Conservation (phyloP, 2,888 invertebrate genomes). For the Sesamia inferens region DNA sequence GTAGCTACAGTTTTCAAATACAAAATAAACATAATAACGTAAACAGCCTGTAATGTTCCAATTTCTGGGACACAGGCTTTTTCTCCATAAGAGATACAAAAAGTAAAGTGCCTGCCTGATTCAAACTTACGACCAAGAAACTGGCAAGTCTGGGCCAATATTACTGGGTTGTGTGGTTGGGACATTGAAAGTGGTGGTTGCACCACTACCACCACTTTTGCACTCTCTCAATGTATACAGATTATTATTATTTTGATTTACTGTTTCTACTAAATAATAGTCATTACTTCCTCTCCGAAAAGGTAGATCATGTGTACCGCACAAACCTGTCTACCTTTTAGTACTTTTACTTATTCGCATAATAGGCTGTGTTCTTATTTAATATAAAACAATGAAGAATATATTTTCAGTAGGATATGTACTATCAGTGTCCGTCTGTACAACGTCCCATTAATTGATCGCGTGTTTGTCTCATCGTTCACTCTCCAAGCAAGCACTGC, state of each 20-base stretch:
- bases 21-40: neutral
- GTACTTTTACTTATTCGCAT: neutral
- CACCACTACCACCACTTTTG: neutral
- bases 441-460: constrained; percentile 68
- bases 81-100: neutral
- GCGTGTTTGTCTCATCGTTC: constrained; percentile 68
- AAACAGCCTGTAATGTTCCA: neutral
- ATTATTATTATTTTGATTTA: neutral
- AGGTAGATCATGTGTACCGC: neutral
- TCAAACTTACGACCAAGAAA: neutral
- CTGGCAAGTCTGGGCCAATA: neutral
- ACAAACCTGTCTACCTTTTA: neutral
- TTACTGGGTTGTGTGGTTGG: neutral
- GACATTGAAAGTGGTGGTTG: no score
- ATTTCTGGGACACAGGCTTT: neutral
- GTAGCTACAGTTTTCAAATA: neutral
- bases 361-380: constrained; percentile 19
- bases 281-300: neutral
- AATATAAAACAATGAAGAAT: constrained; percentile 24
- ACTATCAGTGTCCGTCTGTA: constrained; percentile 41
- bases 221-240: neutral
- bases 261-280: neutral
- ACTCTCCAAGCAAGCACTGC: constrained; percentile 72
- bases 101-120: neutral
- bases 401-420: constrained; percentile 41